Conservation (phyloP, 2,888 invertebrate genomes). For the Heliconius ismenius region DNA sequence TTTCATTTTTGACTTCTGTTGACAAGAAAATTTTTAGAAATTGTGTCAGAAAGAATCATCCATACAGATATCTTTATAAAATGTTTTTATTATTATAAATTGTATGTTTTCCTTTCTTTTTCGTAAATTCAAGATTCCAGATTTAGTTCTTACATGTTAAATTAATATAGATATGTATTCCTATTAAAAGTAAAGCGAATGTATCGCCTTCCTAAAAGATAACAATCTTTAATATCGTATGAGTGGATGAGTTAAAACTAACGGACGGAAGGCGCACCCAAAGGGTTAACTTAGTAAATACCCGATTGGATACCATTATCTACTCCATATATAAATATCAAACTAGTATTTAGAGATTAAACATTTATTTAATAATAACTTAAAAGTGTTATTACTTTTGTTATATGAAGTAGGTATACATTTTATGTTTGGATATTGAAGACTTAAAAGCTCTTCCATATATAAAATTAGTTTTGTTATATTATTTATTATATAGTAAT, state of each 20-base stretch:
- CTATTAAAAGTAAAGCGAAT: conserved; percentile 75
- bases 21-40: fast-evolving
- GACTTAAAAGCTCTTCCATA: too few species aligned
- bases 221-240: conserved; percentile 78
- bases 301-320: conserved; percentile 26
- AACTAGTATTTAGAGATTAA: conserved; percentile 9
- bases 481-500: neutral
- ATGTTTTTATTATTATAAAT: too few species aligned
- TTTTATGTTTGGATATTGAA: neutral
- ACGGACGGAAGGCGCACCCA: conserved; percentile 71
- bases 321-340: conserved; percentile 8
- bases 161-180: conserved; percentile 50
- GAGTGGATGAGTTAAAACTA: conserved; percentile 74
- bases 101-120: neutral
- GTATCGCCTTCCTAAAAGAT: conserved; percentile 75
- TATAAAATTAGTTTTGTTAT: too few species aligned
- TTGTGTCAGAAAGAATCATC: too few species aligned
- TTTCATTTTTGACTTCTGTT: too few species aligned
- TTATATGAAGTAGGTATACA: neutral
- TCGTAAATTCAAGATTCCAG: too few species aligned
- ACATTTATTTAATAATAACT: conserved; percentile 4
- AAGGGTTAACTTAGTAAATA: conserved; percentile 53
- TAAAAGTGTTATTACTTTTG: neutral
- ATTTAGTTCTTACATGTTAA: neutral
- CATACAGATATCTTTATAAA: too few species aligned